A percentile compares a stretch with the other conserved stretches of the same genome.
Conservation (phyloP, 1,140 invertebrate genomes). For the Wiebesia pumilae region DNA sequence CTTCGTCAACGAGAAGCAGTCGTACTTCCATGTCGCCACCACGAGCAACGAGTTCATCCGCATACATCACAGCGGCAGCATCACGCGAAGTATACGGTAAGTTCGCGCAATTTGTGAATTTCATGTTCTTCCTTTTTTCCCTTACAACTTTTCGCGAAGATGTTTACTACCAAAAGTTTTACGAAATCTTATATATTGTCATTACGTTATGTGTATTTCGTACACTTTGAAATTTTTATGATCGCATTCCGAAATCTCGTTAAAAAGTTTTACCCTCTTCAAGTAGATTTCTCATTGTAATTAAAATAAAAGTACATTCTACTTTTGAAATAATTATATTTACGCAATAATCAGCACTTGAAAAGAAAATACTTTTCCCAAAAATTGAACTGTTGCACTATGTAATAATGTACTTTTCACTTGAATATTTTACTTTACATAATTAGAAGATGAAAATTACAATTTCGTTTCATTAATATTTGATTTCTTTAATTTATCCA, state of each 20-base stretch:
- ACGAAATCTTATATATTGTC: background rate
- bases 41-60: constrained; percentile 98
- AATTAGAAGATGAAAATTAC: no score
- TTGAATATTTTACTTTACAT: no score
- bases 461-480: no score
- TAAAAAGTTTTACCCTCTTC: background rate
- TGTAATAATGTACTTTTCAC: no score
- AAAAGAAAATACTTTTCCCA: background rate
- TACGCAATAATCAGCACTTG: background rate
- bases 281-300: background rate
- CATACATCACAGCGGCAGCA: constrained; percentile 94
- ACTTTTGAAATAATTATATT: background rate
- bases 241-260: background rate
- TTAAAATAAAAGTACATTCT: background rate
- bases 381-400: background rate
- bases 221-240: background rate
- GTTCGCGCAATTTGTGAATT: constrained; percentile 57
- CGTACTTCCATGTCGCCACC: constrained; percentile 98
- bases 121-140: background rate
- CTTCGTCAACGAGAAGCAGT: constrained; percentile 98
- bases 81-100: constrained; percentile 96
- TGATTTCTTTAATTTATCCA: no score
- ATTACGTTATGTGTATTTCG: background rate
- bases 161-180: background rate
- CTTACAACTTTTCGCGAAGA: background rate